Percentiles rank a stretch among this genome's conserved stretches.
Conservation (phyloP, 2,888 invertebrate genomes). For the Oxyscelio sp. region DNA sequence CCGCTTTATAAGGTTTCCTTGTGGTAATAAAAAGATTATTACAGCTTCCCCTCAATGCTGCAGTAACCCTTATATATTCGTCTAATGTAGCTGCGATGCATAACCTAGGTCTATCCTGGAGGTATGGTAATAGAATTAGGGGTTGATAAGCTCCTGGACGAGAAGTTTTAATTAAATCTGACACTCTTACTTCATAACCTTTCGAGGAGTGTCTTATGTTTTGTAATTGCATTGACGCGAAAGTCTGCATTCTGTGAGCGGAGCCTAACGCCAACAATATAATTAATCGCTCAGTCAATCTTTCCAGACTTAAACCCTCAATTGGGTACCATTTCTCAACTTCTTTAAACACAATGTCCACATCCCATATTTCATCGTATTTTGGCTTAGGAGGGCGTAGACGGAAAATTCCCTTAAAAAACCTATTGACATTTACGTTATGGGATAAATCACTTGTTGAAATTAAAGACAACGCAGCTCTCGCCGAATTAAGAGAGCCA, state of each 20-base stretch:
- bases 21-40: slow-evolving; percentile 42
- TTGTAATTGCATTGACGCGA: slow-evolving; percentile 58
- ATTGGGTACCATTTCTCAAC: slow-evolving; percentile 47
- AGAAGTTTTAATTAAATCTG: slow-evolving; percentile 62
- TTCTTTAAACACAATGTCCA: slow-evolving; percentile 39
- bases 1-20: slow-evolving; percentile 26
- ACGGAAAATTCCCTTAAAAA: slow-evolving; percentile 62
- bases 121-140: slow-evolving; percentile 38
- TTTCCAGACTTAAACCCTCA: slow-evolving; percentile 41
- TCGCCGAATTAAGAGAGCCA: slow-evolving; percentile 51
- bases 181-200: slow-evolving; percentile 72
- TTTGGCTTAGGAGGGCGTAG: slow-evolving; percentile 52
- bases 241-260: slow-evolving; percentile 65
- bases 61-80: slow-evolving; percentile 28
- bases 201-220: slow-evolving; percentile 41
- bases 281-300: slow-evolving; percentile 47
- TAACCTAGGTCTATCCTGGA: slow-evolving; percentile 34
- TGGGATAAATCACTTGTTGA: not conserved
- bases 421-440: slow-evolving; percentile 33
- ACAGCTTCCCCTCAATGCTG: not conserved
- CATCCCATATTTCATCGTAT: slow-evolving; percentile 69
- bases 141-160: slow-evolving; percentile 42
- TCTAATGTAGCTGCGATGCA: slow-evolving; percentile 45
- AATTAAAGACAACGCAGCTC: slow-evolving; percentile 62
- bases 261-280: slow-evolving; percentile 64